These are phyloP conservation scores for Rhabdophis nuchalis DNA, from an alignment of 2,797 vertebrate genomes.

Conservation along the genomic window DNA sequence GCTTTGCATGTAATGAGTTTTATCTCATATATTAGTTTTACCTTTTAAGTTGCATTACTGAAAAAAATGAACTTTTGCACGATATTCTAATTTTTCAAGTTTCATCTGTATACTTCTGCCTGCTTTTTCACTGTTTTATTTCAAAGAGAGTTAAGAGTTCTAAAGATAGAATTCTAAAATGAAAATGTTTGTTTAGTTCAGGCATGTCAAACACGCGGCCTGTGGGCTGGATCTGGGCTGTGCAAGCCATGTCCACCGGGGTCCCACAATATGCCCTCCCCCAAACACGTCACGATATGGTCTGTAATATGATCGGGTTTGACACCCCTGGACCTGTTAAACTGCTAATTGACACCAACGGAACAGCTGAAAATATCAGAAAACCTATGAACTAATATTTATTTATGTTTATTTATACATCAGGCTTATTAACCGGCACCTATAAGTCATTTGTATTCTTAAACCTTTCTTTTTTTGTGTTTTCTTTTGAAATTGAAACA, in stretches of 20 bases:
- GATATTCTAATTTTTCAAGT: too few species aligned
- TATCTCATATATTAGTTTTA: too few species aligned
- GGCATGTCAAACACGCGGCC: too few species aligned
- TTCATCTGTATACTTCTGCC: too few species aligned
- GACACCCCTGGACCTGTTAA: not conserved
- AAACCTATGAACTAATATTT: not conserved
- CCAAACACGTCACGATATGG: too few species aligned
- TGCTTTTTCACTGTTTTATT: slow-evolving; percentile 3
- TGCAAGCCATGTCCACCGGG: too few species aligned
- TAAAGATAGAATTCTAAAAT: not conserved
- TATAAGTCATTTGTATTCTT: not conserved
- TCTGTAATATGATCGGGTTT: too few species aligned
- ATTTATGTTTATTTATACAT: not conserved
- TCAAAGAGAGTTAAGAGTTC: not conserved
- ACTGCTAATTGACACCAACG: not conserved
- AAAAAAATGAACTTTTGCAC: too few species aligned
- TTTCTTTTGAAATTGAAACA: not conserved
- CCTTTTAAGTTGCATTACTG: too few species aligned
- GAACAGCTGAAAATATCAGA: not conserved
- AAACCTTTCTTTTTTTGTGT: not conserved
- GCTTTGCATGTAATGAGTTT: too few species aligned
- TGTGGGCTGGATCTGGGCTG: too few species aligned
- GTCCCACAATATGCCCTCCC: too few species aligned
- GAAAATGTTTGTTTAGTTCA: not conserved
- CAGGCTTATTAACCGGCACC: not conserved